Evolutionary conservation across 2,113 vertebrate species (phyloP), one percentile per base, ranked within the genome.

Genomic region (Dipodomys ordii): DNA sequence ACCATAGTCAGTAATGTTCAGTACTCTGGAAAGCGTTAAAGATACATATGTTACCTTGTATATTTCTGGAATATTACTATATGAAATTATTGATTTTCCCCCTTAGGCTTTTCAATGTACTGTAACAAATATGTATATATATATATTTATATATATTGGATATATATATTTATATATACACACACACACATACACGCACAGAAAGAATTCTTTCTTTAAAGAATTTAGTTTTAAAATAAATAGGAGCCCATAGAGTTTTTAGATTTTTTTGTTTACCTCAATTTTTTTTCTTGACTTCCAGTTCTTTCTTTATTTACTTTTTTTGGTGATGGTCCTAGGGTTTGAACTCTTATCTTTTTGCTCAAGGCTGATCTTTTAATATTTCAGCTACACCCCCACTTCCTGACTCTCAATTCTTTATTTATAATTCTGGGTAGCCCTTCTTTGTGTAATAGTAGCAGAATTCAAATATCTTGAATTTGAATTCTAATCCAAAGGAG

Each of bases 31-130:
- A 87, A 81, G n/a, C 64, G 3, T 68, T 87, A 88, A 76, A 16
- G 67, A 32, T 6, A 46, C 57, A 82, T 53, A 1, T 73, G 90
- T 80, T 62, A 53, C 84, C 25, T 80, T 80, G 28, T 44, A 1
- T 74, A 57, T 80, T 83, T 95, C 32, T 92, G 3, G 7, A 89
- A 68, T 76, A 15, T 73, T 88, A 79, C 32, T 87, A 25, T 64
- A 64, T 80, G 28, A 88, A 78, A 60, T 74, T 15, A 49, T n/a
- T 83, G 11, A 22, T 89, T 86, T 16, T 83, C 64, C 23, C 39
- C 25, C 53, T 16, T 91, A 67, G 32, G 67, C n/a, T 25, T 25
- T 67, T 67, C 18, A 74, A 18, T n/a, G 4, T 30, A 16, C 30
- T 30, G 25, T 49, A 53, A 30, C 44, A 83, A 83, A 67, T 49